Evolutionary conservation across 2,888 invertebrate genomes (phyloP).

Genomic region (Drosophila eohydei): DNA sequence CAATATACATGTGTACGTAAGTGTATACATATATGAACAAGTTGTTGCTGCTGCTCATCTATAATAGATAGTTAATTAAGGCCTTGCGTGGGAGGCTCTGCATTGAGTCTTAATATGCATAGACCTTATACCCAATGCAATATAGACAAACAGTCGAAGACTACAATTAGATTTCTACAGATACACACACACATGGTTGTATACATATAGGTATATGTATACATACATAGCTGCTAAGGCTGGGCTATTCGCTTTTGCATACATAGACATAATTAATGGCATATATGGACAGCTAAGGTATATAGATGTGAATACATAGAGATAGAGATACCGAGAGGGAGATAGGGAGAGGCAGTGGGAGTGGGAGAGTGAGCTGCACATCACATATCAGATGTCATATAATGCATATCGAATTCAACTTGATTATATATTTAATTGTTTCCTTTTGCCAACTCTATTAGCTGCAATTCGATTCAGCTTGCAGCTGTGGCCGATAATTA

Average conservation of each 20-base stretch:
- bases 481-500: slow-evolving; percentile 1
- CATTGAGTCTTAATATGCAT: slow-evolving; percentile 9
- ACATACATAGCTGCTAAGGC: not conserved
- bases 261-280: slow-evolving; percentile 8
- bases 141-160: slow-evolving; percentile 34
- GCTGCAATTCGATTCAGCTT: slow-evolving; percentile 1
- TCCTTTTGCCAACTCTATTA: not conserved
- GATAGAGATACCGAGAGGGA: not conserved
- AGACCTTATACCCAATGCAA: slow-evolving; percentile 26
- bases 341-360: not conserved
- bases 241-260: not conserved
- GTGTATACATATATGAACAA: not conserved
- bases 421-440: slow-evolving; percentile 3
- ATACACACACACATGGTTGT: not conserved
- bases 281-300: slow-evolving; percentile 1
- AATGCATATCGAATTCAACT: not conserved
- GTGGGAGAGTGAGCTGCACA: not conserved
- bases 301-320: not conserved
- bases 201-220: not conserved
- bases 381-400: slow-evolving; percentile 1
- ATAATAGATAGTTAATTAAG: slow-evolving; percentile 28
- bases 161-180: slow-evolving; percentile 18
- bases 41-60: slow-evolving; percentile 5
- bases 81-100: not conserved
- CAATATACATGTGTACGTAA: not conserved